Evolutionary conservation across 2,888 invertebrate genomes (phyloP).

Genomic region (Digitonthophagus gazella): DNA sequence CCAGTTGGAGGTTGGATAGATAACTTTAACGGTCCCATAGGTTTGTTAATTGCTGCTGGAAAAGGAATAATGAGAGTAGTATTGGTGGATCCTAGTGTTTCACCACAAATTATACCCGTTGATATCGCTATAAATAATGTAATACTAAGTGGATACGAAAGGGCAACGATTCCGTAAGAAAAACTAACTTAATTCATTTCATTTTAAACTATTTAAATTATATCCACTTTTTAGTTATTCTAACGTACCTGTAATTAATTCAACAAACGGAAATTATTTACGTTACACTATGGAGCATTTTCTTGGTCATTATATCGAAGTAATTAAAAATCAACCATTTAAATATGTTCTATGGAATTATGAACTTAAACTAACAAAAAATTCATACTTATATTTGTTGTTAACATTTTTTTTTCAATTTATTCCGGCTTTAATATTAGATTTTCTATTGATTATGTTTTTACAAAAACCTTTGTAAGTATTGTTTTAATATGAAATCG

Average conservation of each 20-base stretch:
- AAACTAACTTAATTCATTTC: too few species aligned
- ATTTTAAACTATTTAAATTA: too few species aligned
- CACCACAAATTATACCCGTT: slow-evolving; percentile 73
- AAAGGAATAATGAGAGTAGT: slow-evolving; percentile 84
- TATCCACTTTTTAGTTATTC: slow-evolving; percentile 10
- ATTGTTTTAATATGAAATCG: background rate
- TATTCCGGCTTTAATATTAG: slow-evolving; percentile 72
- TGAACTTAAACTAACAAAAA: slow-evolving; percentile 66
- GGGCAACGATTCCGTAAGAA: background rate
- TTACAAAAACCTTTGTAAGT: slow-evolving; percentile 71
- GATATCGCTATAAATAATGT: slow-evolving; percentile 74
- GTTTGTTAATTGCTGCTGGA: slow-evolving; percentile 74
- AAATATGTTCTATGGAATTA: slow-evolving; percentile 73
- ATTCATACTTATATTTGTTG: slow-evolving; percentile 61
- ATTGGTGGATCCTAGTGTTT: slow-evolving; percentile 65
- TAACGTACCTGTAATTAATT: slow-evolving; percentile 20
- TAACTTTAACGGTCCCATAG: slow-evolving; percentile 86
- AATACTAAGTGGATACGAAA: background rate
- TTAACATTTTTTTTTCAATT: slow-evolving; percentile 67
- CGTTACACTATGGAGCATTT: slow-evolving; percentile 63
- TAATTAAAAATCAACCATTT: slow-evolving; percentile 66
- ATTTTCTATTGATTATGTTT: slow-evolving; percentile 61
- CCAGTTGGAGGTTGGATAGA: slow-evolving; percentile 89
- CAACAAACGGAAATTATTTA: slow-evolving; percentile 2
- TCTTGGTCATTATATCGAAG: slow-evolving; percentile 60